Conservation (phyloP, 2,888 invertebrate species). For the Pammene aurita region DNA sequence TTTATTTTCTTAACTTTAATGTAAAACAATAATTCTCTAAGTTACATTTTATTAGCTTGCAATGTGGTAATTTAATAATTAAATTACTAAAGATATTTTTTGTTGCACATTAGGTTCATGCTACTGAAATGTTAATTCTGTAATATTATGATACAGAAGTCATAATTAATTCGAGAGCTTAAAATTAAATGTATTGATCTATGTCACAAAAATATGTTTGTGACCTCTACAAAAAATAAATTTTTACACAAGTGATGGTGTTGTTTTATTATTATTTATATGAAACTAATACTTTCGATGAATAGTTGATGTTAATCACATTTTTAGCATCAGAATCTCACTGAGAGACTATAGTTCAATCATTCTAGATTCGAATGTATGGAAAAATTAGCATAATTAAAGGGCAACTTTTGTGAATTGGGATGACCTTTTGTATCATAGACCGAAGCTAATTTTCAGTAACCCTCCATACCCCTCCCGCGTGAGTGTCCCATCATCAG, state of each 20-base stretch:
- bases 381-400: too few relatives aligned
- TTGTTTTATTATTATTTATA: neutral
- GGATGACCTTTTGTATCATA: too few relatives aligned
- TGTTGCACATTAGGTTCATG: neutral
- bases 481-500: too few relatives aligned
- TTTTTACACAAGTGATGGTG: constrained; percentile 11
- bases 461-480: too few relatives aligned
- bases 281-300: too few relatives aligned
- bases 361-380: too few relatives aligned
- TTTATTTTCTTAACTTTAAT: constrained; percentile 42
- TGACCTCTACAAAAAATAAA: constrained; percentile 26
- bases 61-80: constrained; percentile 18
- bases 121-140: constrained; percentile 14
- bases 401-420: too few relatives aligned
- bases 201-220: constrained; percentile 34
- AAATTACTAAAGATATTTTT: neutral
- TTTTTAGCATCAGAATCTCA: too few relatives aligned
- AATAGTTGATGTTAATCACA: too few relatives aligned
- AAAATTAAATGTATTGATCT: constrained; percentile 28
- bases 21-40: constrained; percentile 24
- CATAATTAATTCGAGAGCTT: constrained; percentile 22
- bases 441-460: too few relatives aligned
- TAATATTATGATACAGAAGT: constrained; percentile 21
- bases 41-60: constrained; percentile 27
- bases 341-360: too few relatives aligned